Conservation (phyloP, 2,113 vertebrate genomes). For the Pica pica region DNA sequence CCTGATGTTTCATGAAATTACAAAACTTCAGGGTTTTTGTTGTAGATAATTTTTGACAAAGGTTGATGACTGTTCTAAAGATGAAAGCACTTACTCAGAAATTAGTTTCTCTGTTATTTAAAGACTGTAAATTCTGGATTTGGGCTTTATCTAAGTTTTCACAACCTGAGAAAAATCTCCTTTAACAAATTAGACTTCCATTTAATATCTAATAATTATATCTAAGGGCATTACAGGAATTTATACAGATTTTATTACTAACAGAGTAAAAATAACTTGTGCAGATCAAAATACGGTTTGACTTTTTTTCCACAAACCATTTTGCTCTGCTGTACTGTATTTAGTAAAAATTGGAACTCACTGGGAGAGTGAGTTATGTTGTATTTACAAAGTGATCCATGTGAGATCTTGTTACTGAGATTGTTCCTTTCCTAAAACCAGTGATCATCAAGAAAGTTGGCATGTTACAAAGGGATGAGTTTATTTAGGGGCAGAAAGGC, state of each 20-base stretch:
- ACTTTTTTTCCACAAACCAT: not conserved
- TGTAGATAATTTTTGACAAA: not conserved
- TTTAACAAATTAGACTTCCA: not conserved
- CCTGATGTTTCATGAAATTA: not conserved
- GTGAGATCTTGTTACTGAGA: not conserved
- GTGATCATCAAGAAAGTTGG: not conserved
- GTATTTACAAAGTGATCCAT: not conserved
- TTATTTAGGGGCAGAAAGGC: not conserved
- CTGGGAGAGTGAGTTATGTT: not conserved
- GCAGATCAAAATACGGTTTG: not conserved
- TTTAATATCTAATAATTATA: not conserved
- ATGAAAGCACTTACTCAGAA: not conserved
- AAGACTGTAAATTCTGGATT: not conserved
- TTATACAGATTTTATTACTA: not conserved
- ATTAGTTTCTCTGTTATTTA: not conserved
- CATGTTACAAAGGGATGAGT: not conserved
- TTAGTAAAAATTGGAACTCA: not conserved
- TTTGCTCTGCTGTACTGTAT: not conserved
- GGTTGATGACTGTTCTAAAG: not conserved
- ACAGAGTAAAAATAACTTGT: not conserved
- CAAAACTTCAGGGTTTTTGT: not conserved
- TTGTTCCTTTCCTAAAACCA: not conserved
- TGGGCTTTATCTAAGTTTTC: not conserved
- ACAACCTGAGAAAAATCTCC: not conserved
- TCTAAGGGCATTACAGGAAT: not conserved